Evolutionary conservation across 2,888 invertebrate species (phyloP).

Genomic region (Eurois occulta): DNA sequence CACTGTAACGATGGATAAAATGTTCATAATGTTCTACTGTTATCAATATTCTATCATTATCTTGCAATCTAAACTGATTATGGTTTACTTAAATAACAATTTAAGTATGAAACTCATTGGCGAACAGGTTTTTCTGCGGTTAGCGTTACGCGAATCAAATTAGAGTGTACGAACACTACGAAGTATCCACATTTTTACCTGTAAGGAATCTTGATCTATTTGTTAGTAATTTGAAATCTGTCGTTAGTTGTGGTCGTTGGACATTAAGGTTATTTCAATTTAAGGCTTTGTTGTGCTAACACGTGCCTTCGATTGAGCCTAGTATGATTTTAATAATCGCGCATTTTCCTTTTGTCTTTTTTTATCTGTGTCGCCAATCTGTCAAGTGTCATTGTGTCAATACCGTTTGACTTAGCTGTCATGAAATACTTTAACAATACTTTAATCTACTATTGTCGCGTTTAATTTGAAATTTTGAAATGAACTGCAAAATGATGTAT

Average conservation of each 20-base stretch:
- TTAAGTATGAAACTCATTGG: slow-evolving; percentile 67
- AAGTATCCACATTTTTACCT: slow-evolving; percentile 55
- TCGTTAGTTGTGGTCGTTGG: slow-evolving; percentile 38
- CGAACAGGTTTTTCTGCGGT: slow-evolving; percentile 71
- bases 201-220: slow-evolving; percentile 67
- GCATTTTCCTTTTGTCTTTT: slow-evolving; percentile 28
- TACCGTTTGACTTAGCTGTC: slow-evolving; percentile 32
- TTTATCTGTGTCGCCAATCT: slow-evolving; percentile 29
- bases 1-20: slow-evolving; percentile 49
- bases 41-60: slow-evolving; percentile 63
- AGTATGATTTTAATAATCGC: slow-evolving; percentile 40
- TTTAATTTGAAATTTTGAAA: slow-evolving; percentile 45
- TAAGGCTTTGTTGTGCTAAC: slow-evolving; percentile 52
- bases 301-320: slow-evolving; percentile 43
- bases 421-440: slow-evolving; percentile 27
- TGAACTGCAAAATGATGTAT: slow-evolving; percentile 51
- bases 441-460: slow-evolving; percentile 39
- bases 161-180: slow-evolving; percentile 42
- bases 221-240: slow-evolving; percentile 61
- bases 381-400: slow-evolving; percentile 34
- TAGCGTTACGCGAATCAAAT: slow-evolving; percentile 67
- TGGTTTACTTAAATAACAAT: slow-evolving; percentile 66
- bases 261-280: slow-evolving; percentile 51
- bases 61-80: slow-evolving; percentile 63
- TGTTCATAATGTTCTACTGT: slow-evolving; percentile 35